Conservation (phyloP, 2,888 invertebrate genomes). For the Cataglyphis altisquamis region DNA sequence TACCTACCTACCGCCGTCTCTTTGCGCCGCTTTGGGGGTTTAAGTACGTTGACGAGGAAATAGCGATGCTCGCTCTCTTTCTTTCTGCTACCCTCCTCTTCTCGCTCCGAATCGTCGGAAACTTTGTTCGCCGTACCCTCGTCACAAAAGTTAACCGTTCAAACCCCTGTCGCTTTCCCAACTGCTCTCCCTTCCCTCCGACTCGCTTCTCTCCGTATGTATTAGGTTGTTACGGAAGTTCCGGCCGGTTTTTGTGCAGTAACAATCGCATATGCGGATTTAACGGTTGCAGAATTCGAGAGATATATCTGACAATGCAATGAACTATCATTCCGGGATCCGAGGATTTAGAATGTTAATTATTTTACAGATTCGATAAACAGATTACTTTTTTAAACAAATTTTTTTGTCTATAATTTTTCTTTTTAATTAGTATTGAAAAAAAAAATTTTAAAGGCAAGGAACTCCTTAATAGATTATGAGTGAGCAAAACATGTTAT, state of each 20-base stretch:
- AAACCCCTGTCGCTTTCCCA: conserved; percentile 52
- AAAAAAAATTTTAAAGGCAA: neutral
- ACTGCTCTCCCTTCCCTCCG: conserved; percentile 31
- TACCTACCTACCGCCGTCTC: conserved; percentile 15
- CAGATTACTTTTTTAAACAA: neutral
- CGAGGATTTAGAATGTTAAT: conserved; percentile 3
- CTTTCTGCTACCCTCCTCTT: neutral
- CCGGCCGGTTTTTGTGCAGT: conserved; percentile 46
- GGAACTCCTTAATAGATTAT: neutral
- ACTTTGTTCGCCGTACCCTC: conserved; percentile 52
- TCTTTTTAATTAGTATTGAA: neutral
- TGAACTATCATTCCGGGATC: neutral
- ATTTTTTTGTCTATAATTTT: neutral
- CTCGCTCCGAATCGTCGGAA: conserved; percentile 48
- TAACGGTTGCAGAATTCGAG: conserved; percentile 23
- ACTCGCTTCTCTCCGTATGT: conserved; percentile 40
- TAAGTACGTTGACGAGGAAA: conserved; percentile 55
- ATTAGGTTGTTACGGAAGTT: conserved; percentile 57
- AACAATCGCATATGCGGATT: conserved; percentile 47
- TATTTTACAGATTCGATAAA: neutral
- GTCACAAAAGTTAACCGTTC: conserved; percentile 57
- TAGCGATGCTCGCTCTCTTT: conserved; percentile 27
- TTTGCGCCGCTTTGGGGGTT: conserved; percentile 47
- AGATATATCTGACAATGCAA: conserved; percentile 48
- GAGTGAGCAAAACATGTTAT: neutral